phyloP scores from a whole-genome alignment of 2,113 vertebrate species.

The Chroicocephalus ridibundus region DNA sequence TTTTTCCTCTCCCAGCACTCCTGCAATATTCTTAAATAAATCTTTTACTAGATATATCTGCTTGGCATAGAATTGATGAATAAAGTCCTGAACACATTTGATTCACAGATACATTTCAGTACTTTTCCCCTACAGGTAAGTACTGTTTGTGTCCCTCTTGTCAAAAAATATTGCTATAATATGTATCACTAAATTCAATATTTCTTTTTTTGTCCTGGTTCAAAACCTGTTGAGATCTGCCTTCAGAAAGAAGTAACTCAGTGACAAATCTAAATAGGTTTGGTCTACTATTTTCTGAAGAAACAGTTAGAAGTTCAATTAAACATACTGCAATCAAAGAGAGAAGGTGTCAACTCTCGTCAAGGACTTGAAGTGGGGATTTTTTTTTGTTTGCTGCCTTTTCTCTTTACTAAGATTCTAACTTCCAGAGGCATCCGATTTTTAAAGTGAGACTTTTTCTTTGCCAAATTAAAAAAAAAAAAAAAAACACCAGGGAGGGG shows the following conservation, averaged over 20 bases:
- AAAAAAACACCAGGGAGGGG: neutral
- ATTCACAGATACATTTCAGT: neutral
- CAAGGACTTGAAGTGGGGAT: neutral
- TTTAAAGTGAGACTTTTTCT: neutral
- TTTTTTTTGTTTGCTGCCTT: neutral
- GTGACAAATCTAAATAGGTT: slow-evolving; percentile 14
- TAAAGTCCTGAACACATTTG: neutral
- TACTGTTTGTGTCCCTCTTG: neutral
- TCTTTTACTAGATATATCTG: neutral
- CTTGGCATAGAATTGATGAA: neutral
- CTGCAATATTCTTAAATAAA: neutral
- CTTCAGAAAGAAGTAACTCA: slow-evolving; percentile 1
- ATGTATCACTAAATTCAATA: neutral
- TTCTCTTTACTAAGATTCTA: neutral
- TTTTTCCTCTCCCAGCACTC: neutral
- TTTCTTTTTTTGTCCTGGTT: neutral
- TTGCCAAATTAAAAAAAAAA: neutral
- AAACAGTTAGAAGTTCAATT: slow-evolving; percentile 47
- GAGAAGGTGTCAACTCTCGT: neutral
- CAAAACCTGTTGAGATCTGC: slow-evolving; percentile 10
- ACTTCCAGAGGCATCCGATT: neutral
- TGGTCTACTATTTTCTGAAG: slow-evolving; percentile 17
- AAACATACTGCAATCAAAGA: slow-evolving; percentile 20
- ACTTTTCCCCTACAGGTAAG: neutral
- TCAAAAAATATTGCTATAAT: neutral